These are phyloP conservation scores for Drosophila ercepeae DNA, from an alignment of 1,140 invertebrate species.

Conservation along the genomic window DNA sequence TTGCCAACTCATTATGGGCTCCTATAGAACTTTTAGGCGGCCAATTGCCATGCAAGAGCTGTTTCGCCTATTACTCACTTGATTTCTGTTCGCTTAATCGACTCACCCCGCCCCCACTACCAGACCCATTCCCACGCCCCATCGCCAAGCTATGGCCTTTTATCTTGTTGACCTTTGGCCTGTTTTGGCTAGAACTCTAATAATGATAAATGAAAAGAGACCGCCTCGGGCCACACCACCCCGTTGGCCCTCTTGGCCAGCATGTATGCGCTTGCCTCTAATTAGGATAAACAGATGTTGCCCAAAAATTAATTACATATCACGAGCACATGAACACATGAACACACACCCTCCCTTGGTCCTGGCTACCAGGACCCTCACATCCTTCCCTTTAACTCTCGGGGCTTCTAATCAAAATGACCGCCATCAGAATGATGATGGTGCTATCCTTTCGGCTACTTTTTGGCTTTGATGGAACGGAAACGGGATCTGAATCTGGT, in stretches of 20 bases:
- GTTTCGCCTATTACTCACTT: slow-evolving; percentile 40
- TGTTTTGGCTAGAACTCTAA: slow-evolving; percentile 21
- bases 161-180: slow-evolving; percentile 22
- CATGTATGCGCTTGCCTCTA: slow-evolving; percentile 54
- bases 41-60: slow-evolving; percentile 31
- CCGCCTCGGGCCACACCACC: slow-evolving; percentile 13
- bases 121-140: neutral
- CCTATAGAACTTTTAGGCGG: neutral
- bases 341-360: neutral
- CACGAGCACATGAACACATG: slow-evolving; percentile 62
- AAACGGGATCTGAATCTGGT: slow-evolving; percentile 7
- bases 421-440: slow-evolving; percentile 27
- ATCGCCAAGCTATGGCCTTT: neutral
- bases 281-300: slow-evolving; percentile 80
- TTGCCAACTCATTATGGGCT: slow-evolving; percentile 15
- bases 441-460: slow-evolving; percentile 16
- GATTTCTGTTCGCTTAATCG: slow-evolving; percentile 39
- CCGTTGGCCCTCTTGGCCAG: neutral
- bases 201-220: slow-evolving; percentile 55
- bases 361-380: neutral
- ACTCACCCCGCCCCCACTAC: slow-evolving; percentile 11
- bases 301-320: slow-evolving; percentile 77
- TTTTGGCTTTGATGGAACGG: neutral
- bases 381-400: slow-evolving; percentile 1
- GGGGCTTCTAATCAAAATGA: slow-evolving; percentile 48